phyloP scores from a whole-genome alignment of 2,888 invertebrate species.

The Nysson spinosus region DNA sequence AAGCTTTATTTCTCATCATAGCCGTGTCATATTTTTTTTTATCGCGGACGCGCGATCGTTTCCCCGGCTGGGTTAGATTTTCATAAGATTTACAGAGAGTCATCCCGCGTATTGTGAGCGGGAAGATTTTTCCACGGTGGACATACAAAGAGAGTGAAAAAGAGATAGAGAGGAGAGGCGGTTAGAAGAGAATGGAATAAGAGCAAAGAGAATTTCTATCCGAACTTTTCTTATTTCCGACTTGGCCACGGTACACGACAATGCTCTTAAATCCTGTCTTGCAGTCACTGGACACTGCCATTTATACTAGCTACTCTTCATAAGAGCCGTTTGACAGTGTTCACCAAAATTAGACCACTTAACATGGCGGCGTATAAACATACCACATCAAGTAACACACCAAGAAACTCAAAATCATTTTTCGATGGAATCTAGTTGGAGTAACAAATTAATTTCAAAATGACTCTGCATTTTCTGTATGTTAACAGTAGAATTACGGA shows the following conservation, averaged over 20 bases:
- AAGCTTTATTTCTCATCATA: constrained; percentile 40
- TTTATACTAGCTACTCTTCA: constrained; percentile 38
- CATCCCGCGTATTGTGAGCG: constrained; percentile 19
- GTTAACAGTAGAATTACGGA: too few relatives aligned
- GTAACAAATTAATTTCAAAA: too few relatives aligned
- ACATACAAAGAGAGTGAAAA: not conserved
- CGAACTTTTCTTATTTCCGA: constrained; percentile 72
- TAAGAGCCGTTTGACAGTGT: constrained; percentile 32
- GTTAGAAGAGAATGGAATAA: too few relatives aligned
- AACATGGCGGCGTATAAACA: not conserved
- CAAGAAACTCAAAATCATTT: not conserved
- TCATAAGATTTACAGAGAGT: constrained; percentile 47
- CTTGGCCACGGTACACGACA: constrained; percentile 67
- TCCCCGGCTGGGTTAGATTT: constrained; percentile 30
- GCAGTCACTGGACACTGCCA: constrained; percentile 33
- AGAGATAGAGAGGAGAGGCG: constrained; percentile 4
- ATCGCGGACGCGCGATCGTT: constrained; percentile 15
- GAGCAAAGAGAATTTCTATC: constrained; percentile 54
- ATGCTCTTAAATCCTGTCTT: constrained; percentile 74
- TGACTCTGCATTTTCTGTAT: too few relatives aligned
- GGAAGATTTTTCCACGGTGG: not conserved
- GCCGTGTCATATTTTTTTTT: constrained; percentile 41
- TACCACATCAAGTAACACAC: too few relatives aligned
- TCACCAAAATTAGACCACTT: constrained; percentile 37
- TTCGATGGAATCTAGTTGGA: not conserved